A percentile compares a stretch with the other conserved stretches of the same genome.
Evolutionary conservation across 2,888 invertebrate genomes (phyloP).

Genomic region (Carabus problematicus): DNA sequence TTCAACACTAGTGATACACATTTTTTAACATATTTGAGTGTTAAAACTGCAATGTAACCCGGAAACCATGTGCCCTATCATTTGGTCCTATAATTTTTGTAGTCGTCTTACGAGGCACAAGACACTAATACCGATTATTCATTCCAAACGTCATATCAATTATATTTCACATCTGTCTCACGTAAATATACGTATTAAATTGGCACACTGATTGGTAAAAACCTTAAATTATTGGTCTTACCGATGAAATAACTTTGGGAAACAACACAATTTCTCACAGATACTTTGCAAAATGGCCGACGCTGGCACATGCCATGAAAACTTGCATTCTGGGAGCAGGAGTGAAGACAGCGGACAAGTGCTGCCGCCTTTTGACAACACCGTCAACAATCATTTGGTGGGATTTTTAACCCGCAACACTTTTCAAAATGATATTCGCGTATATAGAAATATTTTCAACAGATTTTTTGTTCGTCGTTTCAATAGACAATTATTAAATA

Average conservation of each 20-base stretch:
- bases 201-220: conserved; percentile 40
- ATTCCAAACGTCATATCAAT: conserved; percentile 44
- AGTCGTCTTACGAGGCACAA: conserved; percentile 42
- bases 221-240: conserved; percentile 56
- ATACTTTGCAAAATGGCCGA: conserved; percentile 74
- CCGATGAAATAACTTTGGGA: conserved; percentile 66
- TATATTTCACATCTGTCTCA: conserved; percentile 48
- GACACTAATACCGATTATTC: conserved; percentile 39
- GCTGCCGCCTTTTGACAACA: conserved; percentile 50
- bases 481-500: no score
- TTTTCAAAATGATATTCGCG: neutral
- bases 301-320: conserved; percentile 71
- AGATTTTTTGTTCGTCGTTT: no score
- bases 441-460: neutral
- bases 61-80: conserved; percentile 64
- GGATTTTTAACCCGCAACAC: conserved; percentile 21
- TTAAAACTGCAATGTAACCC: conserved; percentile 52
- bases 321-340: conserved; percentile 62
- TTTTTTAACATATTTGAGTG: conserved; percentile 34
- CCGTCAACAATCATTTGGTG: conserved; percentile 33
- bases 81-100: conserved; percentile 54
- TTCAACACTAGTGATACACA: conserved; percentile 16
- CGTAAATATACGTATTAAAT: conserved; percentile 49
- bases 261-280: conserved; percentile 70
- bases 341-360: conserved; percentile 52